Evolutionary conservation across 92 coral and sea anemone genomes (phyloP), one percentile per base, ranked within the genome.

Genomic region (Porites lobata): DNA sequence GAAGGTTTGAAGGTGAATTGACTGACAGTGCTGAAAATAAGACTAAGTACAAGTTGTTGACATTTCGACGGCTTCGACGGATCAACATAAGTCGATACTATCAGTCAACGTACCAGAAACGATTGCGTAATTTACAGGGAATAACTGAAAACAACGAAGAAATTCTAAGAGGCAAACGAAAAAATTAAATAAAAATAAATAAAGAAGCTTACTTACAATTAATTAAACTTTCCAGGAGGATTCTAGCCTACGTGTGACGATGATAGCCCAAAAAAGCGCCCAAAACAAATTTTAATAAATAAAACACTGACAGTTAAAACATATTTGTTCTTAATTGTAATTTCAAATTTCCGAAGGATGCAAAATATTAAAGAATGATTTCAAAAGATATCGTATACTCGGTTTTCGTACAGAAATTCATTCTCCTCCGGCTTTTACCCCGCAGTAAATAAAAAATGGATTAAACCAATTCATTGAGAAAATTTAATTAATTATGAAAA

Each of bases 301-400:
- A 47, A 9, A 19, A 7, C 19, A 69, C n/a, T 10, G 76, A 8
- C 65, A 81, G 22, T 53, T 81, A 57, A 24, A 20, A 50, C 47
- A 52, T 24, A 51, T 17, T 81, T 68, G 47, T 14, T 54, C 54
- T 17, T 76, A 14, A 62, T 1, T 29, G 21, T 52, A 52, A n/a
- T 9, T 20, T 26, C 47, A 14, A 21, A 14, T 6, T 38, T 12
- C 78, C 15, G 50, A 71, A 78, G 83, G 85, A 81, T 67, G 64
- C 21, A 69, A 24, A 26, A 52, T 22, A 4, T 7, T 6, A 68
- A 65, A 50, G 7, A 20, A 9, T 59, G 32, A 62, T 78, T 22
- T 14, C 53, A 43, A n/a, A 22, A 54, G 78, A 83, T 70, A 73
- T 52, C 8, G 18, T 38, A 58, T 71, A 17, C 8, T 17, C 18